Evolutionary conservation across 1,140 invertebrate species (phyloP), one percentile per base, ranked within the genome.

Genomic region (Cydia fagiglandana): DNA sequence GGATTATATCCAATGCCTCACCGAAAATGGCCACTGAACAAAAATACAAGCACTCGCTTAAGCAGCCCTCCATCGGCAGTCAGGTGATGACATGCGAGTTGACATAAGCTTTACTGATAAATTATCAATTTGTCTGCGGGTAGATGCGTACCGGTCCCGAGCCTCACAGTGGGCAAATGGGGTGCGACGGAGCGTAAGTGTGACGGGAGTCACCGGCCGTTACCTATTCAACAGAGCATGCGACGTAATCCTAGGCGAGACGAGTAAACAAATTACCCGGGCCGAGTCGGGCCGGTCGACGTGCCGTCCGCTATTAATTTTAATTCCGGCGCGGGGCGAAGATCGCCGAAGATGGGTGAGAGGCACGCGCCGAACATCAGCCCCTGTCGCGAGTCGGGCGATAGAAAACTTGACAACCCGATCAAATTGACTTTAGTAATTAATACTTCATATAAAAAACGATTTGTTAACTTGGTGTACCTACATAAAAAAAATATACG

Each of bases 221-320:
- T 88, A 88, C 83, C 83, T 85, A 91, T 90, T 89, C 88, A 89
- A 78, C 83, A 83, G 82, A 87, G 88, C 89, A 82, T 84, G 84
- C 89, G 86, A 86, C 86, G 84, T 91, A 90, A 91, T 91, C 89
- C 89, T 70, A 20, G 66, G 66, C 66, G 66, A 70, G 66, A 70
- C 66, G 86, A 88, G 88, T 91, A 91, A 91, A 91, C 89, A 91
- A 91, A 91, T 91, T 91, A 91, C 88, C n/a, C 30, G 66, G 34
- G 79, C 77, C 84, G 83, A 91, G 87, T 13, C 30, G 66, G 34
- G 79, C 77, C 84, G 83, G 82, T 68, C 82, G 83, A 82, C 87
- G 85, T 85, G 87, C 80, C 81, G 77, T 85, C 80, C 83, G 86
- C 89, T 89, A 90, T 91, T 90, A 91, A 91, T 91, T 89, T 90